Base-by-base conservation (phyloP, 2,113 vertebrate species). In the Cromileptes altivelis region DNA sequence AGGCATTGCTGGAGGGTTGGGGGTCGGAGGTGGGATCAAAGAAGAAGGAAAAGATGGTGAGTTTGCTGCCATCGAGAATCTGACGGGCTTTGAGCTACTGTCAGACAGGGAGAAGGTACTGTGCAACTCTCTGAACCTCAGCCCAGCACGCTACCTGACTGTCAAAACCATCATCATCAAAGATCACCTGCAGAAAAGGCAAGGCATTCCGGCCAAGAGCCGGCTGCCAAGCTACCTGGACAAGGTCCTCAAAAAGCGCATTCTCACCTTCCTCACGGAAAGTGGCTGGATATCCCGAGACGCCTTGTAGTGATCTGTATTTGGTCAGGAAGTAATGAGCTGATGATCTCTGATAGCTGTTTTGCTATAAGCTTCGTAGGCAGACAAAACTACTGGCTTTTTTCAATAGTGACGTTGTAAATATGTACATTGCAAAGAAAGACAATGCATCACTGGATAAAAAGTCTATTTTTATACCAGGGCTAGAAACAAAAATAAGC, bases 111-210 rank as follows among this genome's bases (percentile, higher is more conserved):
- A 99, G 93, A 99, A 99, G 89, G 96, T 98, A 65, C 96, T 99
- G 45, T 99, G 98, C 85, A 97, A 95, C 94, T 99, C 97, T 1
- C 91, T 99, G 8, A 97, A 96, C 81, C 90, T 99, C 71, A 98
- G 96, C 84, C 98, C 98, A 0, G 97, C 97, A 0, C 98, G 98
- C 62, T 99, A 99, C 0, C 95, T 99, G 87, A 99, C 98, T 1
- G 97, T 97, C 64, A 99, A 99, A 93, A 99, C 98, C 27, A 98
- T 99, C 65, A 99, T 99, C 82, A 99, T 99, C 91, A 99, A 97
- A 62, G 98, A 99, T 85, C 97, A 99, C 90, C 95, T 99, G 42
- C 98, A 99, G 92, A 99, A 98, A 73, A 94, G 98, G 27, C 98
- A 99, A 62, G 98, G 98, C 9, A 96, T 99, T 68, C 98, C 98